Evolutionary conservation across 2,113 vertebrate genomes (phyloP).

Genomic region (Dasypus novemcinctus): DNA sequence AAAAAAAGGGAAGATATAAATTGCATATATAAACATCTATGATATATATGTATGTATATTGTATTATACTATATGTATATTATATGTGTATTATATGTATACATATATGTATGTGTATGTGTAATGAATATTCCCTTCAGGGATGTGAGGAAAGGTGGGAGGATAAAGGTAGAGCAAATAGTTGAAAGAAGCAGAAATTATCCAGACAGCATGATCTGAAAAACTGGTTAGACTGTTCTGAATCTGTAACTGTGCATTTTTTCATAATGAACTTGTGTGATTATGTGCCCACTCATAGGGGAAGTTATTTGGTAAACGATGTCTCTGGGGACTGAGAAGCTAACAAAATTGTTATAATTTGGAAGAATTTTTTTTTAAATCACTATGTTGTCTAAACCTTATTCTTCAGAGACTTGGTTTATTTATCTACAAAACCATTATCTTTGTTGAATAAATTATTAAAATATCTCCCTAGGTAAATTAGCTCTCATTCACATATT

Average conservation of each 20-base stretch:
- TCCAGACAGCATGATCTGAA: not conserved
- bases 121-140: not conserved
- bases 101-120: too few species aligned
- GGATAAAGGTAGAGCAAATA: not conserved
- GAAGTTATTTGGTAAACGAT: not conserved
- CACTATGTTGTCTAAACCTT: not conserved
- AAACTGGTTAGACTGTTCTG: not conserved
- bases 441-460: constrained; percentile 7
- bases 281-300: not conserved
- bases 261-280: not conserved
- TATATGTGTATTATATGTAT: too few species aligned
- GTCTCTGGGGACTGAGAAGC: not conserved
- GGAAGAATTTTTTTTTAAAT: constrained; percentile 1
- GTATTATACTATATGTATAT: too few species aligned
- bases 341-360: not conserved
- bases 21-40: not conserved
- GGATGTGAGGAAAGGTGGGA: not conserved
- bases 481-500: not conserved
- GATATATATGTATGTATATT: too few species aligned
- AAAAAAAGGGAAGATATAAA: not conserved
- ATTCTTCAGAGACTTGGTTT: not conserved
- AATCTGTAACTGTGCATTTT: not conserved
- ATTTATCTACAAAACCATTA: not conserved
- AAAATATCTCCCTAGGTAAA: not conserved
- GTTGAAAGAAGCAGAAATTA: not conserved